Conservation (phyloP, 2,797 vertebrate genomes). For the Zonotrichia albicollis region DNA sequence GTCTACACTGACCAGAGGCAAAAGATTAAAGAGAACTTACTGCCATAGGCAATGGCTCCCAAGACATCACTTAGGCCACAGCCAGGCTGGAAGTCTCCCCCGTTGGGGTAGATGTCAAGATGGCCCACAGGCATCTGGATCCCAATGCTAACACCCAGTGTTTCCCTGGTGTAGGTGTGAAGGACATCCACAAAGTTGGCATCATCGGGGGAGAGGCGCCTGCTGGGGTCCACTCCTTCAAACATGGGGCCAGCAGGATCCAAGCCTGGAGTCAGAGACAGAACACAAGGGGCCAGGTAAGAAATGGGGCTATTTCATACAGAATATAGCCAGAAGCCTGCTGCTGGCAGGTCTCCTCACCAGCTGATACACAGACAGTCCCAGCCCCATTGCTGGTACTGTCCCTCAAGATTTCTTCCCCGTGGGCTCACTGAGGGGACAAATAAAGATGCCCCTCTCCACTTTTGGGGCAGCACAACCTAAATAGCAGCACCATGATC, state of each 20-base stretch:
- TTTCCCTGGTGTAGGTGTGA: conserved; percentile 90
- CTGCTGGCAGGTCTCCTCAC: background rate
- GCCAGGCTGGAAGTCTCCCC: conserved; percentile 92
- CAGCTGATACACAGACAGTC: background rate
- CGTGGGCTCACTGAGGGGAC: fast-evolving
- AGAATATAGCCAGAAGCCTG: background rate
- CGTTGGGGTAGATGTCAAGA: conserved; percentile 94
- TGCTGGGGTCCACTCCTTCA: conserved; percentile 83
- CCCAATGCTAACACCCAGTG: conserved; percentile 93
- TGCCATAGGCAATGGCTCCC: conserved; percentile 82
- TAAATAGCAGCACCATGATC: fast-evolving
- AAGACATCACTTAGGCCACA: conserved; percentile 86
- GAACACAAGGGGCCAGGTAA: background rate
- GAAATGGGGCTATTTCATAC: background rate
- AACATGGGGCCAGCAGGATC: conserved; percentile 97
- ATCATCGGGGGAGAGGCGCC: conserved; percentile 92
- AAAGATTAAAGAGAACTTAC: conserved; percentile 77
- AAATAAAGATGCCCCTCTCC: fast-evolving
- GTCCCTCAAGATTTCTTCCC: background rate
- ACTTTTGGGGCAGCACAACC: background rate
- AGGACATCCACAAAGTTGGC: conserved; percentile 95
- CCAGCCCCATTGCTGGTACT: background rate
- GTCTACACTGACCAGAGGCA: background rate
- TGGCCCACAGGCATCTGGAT: conserved; percentile 95
- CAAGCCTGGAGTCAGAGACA: conserved; percentile 77